Conservation (phyloP, 2,113 vertebrate species). For the Haemorhous mexicanus region DNA sequence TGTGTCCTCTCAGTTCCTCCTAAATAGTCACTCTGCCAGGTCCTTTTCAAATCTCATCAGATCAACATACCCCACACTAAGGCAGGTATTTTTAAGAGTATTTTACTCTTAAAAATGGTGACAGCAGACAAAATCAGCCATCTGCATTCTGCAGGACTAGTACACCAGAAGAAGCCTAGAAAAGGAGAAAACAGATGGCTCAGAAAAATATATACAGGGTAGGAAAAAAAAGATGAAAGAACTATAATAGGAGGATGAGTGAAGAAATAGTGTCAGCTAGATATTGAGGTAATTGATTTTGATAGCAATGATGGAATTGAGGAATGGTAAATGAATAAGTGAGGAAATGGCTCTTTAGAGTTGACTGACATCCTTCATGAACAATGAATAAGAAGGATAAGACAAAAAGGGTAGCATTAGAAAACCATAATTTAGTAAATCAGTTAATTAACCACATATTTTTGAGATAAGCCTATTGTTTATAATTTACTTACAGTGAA, state of each 20-base stretch:
- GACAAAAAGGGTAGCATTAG: neutral
- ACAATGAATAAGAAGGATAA: neutral
- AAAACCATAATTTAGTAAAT: neutral
- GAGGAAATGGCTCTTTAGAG: neutral
- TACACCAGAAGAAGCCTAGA: neutral
- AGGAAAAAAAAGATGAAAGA: neutral
- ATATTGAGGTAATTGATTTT: neutral
- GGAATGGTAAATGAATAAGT: neutral
- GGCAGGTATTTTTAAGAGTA: neutral
- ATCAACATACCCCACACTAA: neutral
- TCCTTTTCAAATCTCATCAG: neutral
- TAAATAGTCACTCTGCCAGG: neutral
- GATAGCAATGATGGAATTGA: neutral
- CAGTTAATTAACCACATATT: neutral
- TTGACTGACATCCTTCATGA: neutral
- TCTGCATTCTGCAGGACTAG: neutral
- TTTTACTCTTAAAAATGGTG: neutral
- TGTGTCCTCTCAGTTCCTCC: neutral
- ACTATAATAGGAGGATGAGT: neutral
- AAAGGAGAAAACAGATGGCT: neutral
- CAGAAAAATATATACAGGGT: neutral
- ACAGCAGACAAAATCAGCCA: neutral
- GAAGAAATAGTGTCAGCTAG: neutral
- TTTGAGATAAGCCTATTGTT: neutral
- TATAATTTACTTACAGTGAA: neutral